Conservation (phyloP, 2,888 invertebrate genomes). For the Cantharis lateralis region DNA sequence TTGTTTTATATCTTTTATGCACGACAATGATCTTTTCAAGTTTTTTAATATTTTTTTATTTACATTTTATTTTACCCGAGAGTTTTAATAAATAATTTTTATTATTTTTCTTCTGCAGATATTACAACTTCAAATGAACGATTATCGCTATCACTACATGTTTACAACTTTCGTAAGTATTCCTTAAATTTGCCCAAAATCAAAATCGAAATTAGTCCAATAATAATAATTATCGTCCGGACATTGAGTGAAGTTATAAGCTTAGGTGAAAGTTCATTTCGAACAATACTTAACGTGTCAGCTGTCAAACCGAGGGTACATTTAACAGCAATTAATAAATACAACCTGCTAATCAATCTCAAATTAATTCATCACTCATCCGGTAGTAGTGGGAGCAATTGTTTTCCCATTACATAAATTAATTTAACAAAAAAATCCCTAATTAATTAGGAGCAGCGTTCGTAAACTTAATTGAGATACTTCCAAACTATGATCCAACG, state of each 20-base stretch:
- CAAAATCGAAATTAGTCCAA: neutral
- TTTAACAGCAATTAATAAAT: neutral
- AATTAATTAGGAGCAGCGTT: neutral
- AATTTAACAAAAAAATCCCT: neutral
- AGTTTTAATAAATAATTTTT: neutral
- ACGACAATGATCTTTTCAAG: neutral
- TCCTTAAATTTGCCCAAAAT: neutral
- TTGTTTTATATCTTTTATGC: neutral
- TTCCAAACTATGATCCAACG: too few relatives aligned
- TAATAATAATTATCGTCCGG: neutral
- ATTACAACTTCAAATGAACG: conserved; percentile 93
- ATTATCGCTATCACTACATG: conserved; percentile 92
- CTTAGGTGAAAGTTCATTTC: neutral
- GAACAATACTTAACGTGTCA: neutral
- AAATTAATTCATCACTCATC: neutral
- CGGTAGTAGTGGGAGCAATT: neutral
- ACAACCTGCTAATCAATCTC: neutral
- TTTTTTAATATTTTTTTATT: neutral
- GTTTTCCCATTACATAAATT: neutral
- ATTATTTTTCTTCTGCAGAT: conserved; percentile 68
- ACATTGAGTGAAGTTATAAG: neutral
- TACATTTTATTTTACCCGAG: neutral
- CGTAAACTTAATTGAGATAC: too few relatives aligned
- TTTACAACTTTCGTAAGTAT: conserved; percentile 92
- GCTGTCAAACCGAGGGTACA: neutral